Evolutionary conservation across 2,797 vertebrate genomes (phyloP), one percentile per base, ranked within the genome.

Genomic region (Pogoniulus pusillus): DNA sequence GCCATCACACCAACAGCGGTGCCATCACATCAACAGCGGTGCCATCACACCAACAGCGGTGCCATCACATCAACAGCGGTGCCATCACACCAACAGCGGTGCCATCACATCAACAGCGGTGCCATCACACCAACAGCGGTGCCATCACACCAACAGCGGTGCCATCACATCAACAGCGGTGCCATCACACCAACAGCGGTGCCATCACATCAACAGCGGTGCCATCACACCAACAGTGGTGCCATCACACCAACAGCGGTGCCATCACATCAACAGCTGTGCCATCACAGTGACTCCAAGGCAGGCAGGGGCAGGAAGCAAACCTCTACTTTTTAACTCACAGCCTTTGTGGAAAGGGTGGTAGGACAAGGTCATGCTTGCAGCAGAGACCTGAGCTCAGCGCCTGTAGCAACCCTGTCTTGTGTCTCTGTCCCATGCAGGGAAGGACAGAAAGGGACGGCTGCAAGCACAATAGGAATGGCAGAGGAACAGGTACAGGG

Each of bases 201-300:
- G 6, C 19, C 58, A 26, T 65, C 22, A 16, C 29, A 49, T 12
- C 16, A 3, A 1, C 55, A n/a, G n/a, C n/a, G 16, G 23, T 82
- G 6, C 19, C 58, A 26, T 65, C 22, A 16, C 29, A 49, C 12
- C 16, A 3, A 1, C 55, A n/a, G n/a, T n/a, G 16, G 23, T 82
- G 6, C 19, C 58, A 26, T 65, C 22, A 16, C 29, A 49, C 12
- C 16, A 3, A 1, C 55, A n/a, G n/a, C n/a, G 16, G 23, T 82
- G 6, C 19, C 58, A 26, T 65, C 22, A 16, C 29, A 49, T 12
- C 16, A 3, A 1, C 55, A 51, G 41, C 1, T 0, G 10, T 76
- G 58, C 70, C 30, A 20, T 32, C 0, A 0, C 37, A 80, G n/a
- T n/a, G n/a, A 3, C 34, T 70, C 27, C 27, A 35, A 2, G 3